Conservation (phyloP, 2,113 vertebrate species). For the Pelecanus crispus region DNA sequence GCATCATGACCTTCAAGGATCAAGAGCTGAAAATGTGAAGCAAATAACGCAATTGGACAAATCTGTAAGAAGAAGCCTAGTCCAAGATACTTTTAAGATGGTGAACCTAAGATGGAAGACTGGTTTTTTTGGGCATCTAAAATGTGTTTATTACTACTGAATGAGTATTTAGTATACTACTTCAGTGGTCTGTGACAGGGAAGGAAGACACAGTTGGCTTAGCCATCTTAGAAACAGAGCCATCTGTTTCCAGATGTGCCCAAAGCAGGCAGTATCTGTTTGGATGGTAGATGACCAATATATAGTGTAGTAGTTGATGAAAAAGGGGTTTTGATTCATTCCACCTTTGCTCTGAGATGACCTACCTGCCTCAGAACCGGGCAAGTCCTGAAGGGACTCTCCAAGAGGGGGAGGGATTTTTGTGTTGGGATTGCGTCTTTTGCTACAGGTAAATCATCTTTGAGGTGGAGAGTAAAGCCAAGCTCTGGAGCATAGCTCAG, state of each 20-base stretch:
- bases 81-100: background rate
- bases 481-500: background rate
- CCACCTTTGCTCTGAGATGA: background rate
- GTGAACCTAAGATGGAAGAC: background rate
- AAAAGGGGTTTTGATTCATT: background rate
- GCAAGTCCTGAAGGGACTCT: background rate
- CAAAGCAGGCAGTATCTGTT: background rate
- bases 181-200: background rate
- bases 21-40: background rate
- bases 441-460: background rate
- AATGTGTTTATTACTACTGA: background rate
- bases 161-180: background rate
- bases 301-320: background rate
- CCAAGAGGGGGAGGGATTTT: background rate
- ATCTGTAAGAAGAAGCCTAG: background rate
- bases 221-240: background rate
- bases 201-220: background rate
- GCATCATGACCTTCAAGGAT: background rate
- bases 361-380: background rate
- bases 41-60: background rate
- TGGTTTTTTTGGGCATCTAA: background rate
- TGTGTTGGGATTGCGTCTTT: background rate
- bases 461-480: background rate
- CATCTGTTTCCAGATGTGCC: background rate
- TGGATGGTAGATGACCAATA: background rate